Evolutionary conservation across 2,888 invertebrate genomes (phyloP), one percentile per base, ranked within the genome.

Genomic region (Griposia aprilina): DNA sequence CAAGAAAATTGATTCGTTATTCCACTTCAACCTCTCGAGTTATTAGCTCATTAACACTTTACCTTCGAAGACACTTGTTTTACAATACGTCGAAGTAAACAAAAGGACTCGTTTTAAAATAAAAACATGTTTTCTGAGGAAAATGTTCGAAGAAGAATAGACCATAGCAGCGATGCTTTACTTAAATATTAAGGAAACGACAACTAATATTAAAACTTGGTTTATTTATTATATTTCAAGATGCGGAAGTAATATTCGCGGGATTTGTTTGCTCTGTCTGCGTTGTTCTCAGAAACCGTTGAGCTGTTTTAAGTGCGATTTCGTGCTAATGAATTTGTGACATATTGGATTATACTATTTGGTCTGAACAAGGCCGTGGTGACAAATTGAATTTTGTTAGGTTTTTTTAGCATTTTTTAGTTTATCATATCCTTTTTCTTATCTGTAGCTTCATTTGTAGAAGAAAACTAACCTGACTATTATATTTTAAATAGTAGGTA

Each of bases 311-410:
- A 63, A 50, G 74, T 84, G 74, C 68, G 67, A 80, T 71, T 84
- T 74, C 76, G 52, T 80, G 84, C 84, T 76, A 84, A 84, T 70
- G 52, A 80, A 70, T 84, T 71, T 41, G 72, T 59, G 83, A 73
- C 69, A 83, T 69, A 83, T 74, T 74, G 62, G 17, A 60, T 70
- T 69, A 30, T 71, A 17, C 50, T 72, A 66, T 74, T 76, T 83
- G 72, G 20, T 45, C 45, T 60, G 41, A 52, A 67, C 76, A 83
- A 83, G 80, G 80, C 71, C 72, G 45, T 55, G 15, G 6, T 63
- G 45, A 52, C 52, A 4, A 30, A 67, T 36, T 59, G 5, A n/a
- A 52, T 36, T 20, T 55, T 30, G 1, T n/a, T 8, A 41, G 8
- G 7, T 45, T 75, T 57, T 50, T 59, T 10, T 55, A 60, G 2